phyloP scores from a whole-genome alignment of 64 coral and sea anemone genomes.

The Orbicella faveolata region DNA sequence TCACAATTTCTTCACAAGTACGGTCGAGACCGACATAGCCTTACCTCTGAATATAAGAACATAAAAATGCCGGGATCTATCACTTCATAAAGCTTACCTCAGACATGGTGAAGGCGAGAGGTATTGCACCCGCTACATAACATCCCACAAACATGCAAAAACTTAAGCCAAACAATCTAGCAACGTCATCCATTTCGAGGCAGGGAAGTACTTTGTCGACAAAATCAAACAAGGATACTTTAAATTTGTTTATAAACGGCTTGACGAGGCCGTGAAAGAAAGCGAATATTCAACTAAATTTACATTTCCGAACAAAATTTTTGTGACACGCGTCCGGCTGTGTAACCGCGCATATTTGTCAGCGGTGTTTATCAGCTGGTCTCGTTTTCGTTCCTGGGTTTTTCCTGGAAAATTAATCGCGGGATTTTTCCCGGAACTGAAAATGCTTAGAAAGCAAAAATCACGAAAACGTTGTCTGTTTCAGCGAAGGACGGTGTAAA shows the following conservation, averaged over 20 bases:
- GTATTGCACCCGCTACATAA: constrained; percentile 84
- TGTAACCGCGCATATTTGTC: constrained; percentile 20
- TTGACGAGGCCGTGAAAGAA: background rate
- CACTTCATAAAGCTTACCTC: constrained; percentile 59
- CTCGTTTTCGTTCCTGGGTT: background rate
- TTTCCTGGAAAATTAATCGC: background rate
- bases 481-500: no score
- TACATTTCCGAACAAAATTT: constrained; percentile 7
- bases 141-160: constrained; percentile 88
- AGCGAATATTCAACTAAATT: background rate
- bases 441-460: background rate
- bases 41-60: background rate
- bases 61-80: background rate
- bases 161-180: constrained; percentile 76
- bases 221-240: background rate
- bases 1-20: no score
- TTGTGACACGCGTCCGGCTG: constrained; percentile 11
- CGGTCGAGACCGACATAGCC: background rate
- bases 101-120: constrained; percentile 84
- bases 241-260: background rate
- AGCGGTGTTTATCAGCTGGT: background rate
- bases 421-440: constrained; percentile 2
- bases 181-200: constrained; percentile 74
- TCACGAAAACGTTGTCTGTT: background rate
- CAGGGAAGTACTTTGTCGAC: background rate